Evolutionary conservation across 2,797 vertebrate genomes (phyloP), one percentile per base, ranked within the genome.

Genomic region (Myotis vivesi): DNA sequence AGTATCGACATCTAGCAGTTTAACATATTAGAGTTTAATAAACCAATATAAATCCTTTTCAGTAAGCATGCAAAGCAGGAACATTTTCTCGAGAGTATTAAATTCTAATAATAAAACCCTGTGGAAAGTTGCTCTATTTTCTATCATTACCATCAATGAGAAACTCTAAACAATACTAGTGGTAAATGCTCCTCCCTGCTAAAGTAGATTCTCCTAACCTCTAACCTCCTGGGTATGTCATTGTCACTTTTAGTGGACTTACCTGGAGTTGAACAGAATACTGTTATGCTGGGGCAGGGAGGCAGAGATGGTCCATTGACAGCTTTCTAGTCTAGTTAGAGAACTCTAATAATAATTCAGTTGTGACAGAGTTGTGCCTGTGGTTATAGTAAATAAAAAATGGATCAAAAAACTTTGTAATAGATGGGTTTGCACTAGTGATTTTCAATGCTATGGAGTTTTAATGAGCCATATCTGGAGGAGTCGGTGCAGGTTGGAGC

Each of bases 401-500:
- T 11, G 2, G n/a, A 49, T 80, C 66, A 66, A 80, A 30, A 80
- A 62, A 68, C 25, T 68, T 95, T 89, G 30, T 87, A 92, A 41
- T 68, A 85, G 57, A 64, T 83, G 49, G 4, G 69, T 82, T 82
- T 66, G 0, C 36, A 59, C 38, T 83, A 8, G 11, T 92, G 38
- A n/a, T 80, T 93, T 94, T 95, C 83, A 94, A 22, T 90, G 38
- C 17, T 86, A 68, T 51, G 20, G 71, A 38, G 6, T 53, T 93
- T 83, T 77, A 82, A 68, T 73, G 46, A 81, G 20, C 66, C 87
- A 87, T 46, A 81, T 68, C 76, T 88, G 22, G 93, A 95, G 68
- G 49, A 95, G 75, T 94, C 95, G 93, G 92, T 93, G 59, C 16
- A 86, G 12, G 30, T 80, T 87, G 72, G 28, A 55, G 25, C 77